Conservation (phyloP, 2,888 invertebrate species). For the Sylvicola cinctus region DNA sequence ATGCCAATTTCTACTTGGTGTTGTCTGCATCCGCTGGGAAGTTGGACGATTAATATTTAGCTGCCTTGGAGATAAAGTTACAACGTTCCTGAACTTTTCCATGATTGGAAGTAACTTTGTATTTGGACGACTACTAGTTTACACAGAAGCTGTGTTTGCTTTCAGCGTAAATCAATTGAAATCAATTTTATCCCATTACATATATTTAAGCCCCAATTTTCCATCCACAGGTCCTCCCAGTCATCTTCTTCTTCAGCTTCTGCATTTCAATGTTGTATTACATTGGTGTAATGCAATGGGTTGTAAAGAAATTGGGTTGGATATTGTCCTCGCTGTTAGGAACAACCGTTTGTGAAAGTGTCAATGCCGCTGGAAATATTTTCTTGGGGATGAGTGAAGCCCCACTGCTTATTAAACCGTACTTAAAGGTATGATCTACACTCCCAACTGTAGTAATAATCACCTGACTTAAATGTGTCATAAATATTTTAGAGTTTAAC, state of each 20-base stretch:
- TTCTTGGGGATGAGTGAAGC: slow-evolving; percentile 91
- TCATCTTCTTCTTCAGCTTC: slow-evolving; percentile 88
- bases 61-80: slow-evolving; percentile 39
- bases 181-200: background rate
- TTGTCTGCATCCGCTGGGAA: slow-evolving; percentile 70
- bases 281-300: slow-evolving; percentile 70
- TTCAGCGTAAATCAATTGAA: slow-evolving; percentile 57
- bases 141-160: slow-evolving; percentile 46
- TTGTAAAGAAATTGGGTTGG: slow-evolving; percentile 63
- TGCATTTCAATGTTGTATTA: slow-evolving; percentile 76
- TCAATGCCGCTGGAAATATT: slow-evolving; percentile 81
- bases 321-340: slow-evolving; percentile 48
- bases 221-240: slow-evolving; percentile 47
- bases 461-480: too few species aligned
- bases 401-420: slow-evolving; percentile 72
- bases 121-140: slow-evolving; percentile 49
- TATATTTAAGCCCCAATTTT: background rate
- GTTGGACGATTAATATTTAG: slow-evolving; percentile 44
- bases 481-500: slow-evolving; percentile 36
- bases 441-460: too few species aligned
- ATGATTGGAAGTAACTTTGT: slow-evolving; percentile 66
- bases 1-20: slow-evolving; percentile 66
- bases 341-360: slow-evolving; percentile 88
- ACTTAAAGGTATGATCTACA: slow-evolving; percentile 41
- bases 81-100: slow-evolving; percentile 59